A percentile compares a stretch with the other conserved stretches of the same genome.
Evolutionary conservation across 2,113 vertebrate species (phyloP).

Genomic region (Hemibagrus wyckioides): DNA sequence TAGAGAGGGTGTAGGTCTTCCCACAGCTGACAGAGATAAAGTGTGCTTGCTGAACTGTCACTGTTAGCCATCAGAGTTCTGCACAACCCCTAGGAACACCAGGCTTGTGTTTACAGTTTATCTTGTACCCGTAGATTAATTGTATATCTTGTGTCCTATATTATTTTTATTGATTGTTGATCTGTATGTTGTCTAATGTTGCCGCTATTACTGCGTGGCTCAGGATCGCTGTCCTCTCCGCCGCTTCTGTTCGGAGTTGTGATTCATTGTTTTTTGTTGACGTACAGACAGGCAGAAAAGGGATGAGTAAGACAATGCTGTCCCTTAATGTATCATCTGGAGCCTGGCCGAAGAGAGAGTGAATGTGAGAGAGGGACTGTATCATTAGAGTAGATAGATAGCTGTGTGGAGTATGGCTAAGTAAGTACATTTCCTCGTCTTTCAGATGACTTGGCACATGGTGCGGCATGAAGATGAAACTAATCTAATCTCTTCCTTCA

Average conservation of each 20-base stretch:
- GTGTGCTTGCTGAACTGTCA: neutral
- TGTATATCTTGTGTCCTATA: neutral
- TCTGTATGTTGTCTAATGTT: neutral
- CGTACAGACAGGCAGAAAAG: conserved; percentile 7
- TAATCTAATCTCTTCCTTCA: conserved; percentile 37
- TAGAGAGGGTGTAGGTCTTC: neutral
- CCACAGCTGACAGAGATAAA: neutral
- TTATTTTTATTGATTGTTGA: conserved; percentile 26
- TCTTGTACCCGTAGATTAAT: neutral
- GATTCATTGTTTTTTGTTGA: conserved; percentile 23
- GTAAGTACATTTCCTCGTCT: conserved; percentile 38
- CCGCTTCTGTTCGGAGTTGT: neutral
- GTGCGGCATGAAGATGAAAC: conserved; percentile 37
- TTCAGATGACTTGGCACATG: conserved; percentile 30
- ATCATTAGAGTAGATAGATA: conserved; percentile 32
- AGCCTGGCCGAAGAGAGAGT: conserved; percentile 19
- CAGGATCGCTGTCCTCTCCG: neutral
- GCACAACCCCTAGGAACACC: neutral
- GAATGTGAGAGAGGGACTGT: neutral
- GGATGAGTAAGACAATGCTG: conserved; percentile 19
- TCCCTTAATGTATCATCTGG: conserved; percentile 23
- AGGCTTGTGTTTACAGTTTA: neutral
- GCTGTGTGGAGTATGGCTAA: conserved; percentile 12
- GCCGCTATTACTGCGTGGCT: conserved; percentile 2
- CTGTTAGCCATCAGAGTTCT: neutral